Conservation (phyloP, 2,797 vertebrate genomes). For the Adrianichthys oophorus region DNA sequence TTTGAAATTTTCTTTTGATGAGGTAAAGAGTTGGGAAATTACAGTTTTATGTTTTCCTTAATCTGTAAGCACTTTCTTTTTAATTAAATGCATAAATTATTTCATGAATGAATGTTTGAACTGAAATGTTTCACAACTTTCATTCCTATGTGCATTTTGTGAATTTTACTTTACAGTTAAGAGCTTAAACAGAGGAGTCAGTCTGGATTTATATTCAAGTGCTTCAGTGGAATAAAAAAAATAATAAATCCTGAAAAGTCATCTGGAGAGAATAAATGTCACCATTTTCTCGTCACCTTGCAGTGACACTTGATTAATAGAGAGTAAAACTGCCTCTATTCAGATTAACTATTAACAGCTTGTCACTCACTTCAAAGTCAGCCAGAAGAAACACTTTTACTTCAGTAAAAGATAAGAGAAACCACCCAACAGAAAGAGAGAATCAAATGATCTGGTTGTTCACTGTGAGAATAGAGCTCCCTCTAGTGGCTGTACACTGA, state of each 20-base stretch:
- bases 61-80: too few relatives aligned
- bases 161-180: too few relatives aligned
- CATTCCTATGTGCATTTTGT: too few relatives aligned
- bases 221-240: too few relatives aligned
- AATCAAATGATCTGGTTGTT: neutral
- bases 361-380: neutral
- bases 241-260: neutral
- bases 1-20: too few relatives aligned
- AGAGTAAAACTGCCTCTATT: conserved; percentile 13
- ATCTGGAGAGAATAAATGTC: conserved; percentile 1
- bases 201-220: too few relatives aligned
- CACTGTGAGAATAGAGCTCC: conserved; percentile 23
- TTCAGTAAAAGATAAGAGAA: neutral
- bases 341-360: conserved; percentile 48
- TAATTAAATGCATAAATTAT: too few relatives aligned
- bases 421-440: neutral
- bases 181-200: too few relatives aligned
- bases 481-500: conserved; percentile 41
- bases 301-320: conserved; percentile 16
- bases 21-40: too few relatives aligned
- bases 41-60: too few relatives aligned
- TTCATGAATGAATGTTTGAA: too few relatives aligned
- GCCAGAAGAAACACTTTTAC: neutral
- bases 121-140: too few relatives aligned
- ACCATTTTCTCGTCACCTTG: conserved; percentile 23